phyloP scores from a whole-genome alignment of 2,797 vertebrate genomes.

The Zenarchopterus dispar region DNA sequence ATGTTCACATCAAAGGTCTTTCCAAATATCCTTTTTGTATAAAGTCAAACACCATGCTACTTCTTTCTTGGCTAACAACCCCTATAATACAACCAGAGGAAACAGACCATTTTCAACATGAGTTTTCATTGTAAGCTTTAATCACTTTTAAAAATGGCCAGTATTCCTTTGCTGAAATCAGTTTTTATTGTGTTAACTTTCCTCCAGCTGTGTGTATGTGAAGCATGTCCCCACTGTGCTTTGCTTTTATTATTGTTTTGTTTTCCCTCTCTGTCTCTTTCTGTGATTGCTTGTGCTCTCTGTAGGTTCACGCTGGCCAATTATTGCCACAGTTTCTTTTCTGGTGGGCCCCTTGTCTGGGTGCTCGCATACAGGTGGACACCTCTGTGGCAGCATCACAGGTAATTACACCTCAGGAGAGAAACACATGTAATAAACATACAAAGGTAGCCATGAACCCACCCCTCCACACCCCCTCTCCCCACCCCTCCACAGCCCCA shows the following conservation, averaged over 20 bases:
- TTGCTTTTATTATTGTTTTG: constrained; percentile 1
- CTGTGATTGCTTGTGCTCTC: constrained; percentile 37
- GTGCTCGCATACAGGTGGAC: constrained; percentile 18
- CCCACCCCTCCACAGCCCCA: too few species aligned
- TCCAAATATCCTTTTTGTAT: too few species aligned
- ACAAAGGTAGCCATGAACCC: constrained; percentile 6
- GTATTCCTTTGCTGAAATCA: too few species aligned
- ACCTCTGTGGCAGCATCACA: constrained; percentile 35
- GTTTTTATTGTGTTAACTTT: neutral
- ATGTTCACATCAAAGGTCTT: too few species aligned
- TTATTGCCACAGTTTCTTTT: constrained; percentile 45
- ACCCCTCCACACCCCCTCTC: neutral
- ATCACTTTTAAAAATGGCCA: too few species aligned
- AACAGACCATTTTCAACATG: too few species aligned
- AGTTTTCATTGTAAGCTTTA: too few species aligned
- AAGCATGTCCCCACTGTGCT: constrained; percentile 1
- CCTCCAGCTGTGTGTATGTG: neutral
- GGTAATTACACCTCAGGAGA: constrained; percentile 65
- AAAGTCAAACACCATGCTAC: too few species aligned
- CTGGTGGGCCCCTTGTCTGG: constrained; percentile 23
- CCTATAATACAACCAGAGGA: too few species aligned
- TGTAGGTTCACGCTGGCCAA: constrained; percentile 50
- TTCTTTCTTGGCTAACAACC: too few species aligned
- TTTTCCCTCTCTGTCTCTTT: constrained; percentile 4
- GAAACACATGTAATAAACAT: constrained; percentile 6